Percentiles rank a stretch among this genome's conserved stretches.
Conservation (phyloP, 64 coral and sea anemone genomes). For the Trachythela sp. region DNA sequence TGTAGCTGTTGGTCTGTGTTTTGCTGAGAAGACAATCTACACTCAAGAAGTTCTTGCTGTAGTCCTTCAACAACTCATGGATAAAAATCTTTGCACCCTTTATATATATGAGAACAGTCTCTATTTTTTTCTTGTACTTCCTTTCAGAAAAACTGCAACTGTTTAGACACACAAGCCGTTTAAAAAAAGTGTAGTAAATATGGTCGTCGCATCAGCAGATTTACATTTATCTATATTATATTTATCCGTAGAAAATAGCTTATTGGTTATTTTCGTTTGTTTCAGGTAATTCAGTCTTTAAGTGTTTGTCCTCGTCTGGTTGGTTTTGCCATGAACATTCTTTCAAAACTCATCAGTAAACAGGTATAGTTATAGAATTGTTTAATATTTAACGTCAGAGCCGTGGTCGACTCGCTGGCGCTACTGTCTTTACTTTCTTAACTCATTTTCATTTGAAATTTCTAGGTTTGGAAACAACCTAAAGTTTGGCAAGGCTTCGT, state of each 20-base stretch:
- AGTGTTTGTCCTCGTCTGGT: conserved; percentile 94
- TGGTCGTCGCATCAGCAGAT: too few relatives aligned
- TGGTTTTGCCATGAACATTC: conserved; percentile 93
- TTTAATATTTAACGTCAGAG: not conserved
- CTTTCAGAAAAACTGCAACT: too few relatives aligned
- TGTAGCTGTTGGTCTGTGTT: conserved; percentile 87
- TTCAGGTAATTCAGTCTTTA: conserved; percentile 92
- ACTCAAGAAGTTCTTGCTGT: conserved; percentile 94
- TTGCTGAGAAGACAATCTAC: conserved; percentile 98
- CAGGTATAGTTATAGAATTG: conserved; percentile 53
- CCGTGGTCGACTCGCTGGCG: not conserved
- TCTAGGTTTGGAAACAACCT: conserved; percentile 97
- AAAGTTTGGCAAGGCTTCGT: conserved; percentile 99
- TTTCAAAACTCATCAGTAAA: conserved; percentile 96
- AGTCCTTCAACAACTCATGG: conserved; percentile 94
- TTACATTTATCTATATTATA: too few relatives aligned
- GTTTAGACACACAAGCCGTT: too few relatives aligned
- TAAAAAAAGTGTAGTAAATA: too few relatives aligned
- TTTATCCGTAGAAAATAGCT: too few relatives aligned
- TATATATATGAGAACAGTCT: conserved; percentile 94
- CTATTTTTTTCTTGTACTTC: not conserved
- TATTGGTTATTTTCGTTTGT: not conserved
- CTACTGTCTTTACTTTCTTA: too few relatives aligned
- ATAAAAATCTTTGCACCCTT: conserved; percentile 89
- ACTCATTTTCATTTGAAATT: conserved; percentile 21